phyloP scores from a whole-genome alignment of 2,888 invertebrate species.

The Clostera curtula region DNA sequence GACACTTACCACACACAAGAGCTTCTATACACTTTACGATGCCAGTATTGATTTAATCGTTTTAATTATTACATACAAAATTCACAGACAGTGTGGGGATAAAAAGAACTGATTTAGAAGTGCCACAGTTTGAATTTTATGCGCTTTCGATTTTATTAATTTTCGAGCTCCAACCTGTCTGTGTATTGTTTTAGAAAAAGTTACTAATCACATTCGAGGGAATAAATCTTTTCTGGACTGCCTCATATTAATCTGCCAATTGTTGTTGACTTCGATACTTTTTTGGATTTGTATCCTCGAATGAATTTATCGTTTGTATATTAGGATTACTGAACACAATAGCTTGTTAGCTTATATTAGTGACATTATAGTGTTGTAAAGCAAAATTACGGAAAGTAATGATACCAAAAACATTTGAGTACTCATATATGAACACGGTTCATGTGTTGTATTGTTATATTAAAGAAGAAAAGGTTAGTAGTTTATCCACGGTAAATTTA shows the following conservation, averaged over 20 bases:
- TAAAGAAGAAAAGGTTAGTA: constrained; percentile 55
- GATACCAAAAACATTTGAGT: constrained; percentile 33
- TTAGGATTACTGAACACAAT: constrained; percentile 45
- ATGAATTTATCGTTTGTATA: constrained; percentile 29
- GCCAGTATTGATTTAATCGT: constrained; percentile 32
- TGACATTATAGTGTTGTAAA: constrained; percentile 70
- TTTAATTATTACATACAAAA: constrained; percentile 11
- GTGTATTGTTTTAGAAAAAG: constrained; percentile 19
- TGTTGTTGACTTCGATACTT: constrained; percentile 21
- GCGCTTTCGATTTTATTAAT: constrained; percentile 38
- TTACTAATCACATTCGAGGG: constrained; percentile 22
- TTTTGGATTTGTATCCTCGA: constrained; percentile 10
- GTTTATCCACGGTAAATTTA: constrained; percentile 66
- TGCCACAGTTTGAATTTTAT: constrained; percentile 47
- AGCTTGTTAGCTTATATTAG: constrained; percentile 69
- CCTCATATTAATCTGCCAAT: constrained; percentile 18
- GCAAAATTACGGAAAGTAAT: constrained; percentile 54
- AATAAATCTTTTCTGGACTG: constrained; percentile 13
- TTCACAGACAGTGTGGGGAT: constrained; percentile 32
- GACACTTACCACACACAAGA: constrained; percentile 65
- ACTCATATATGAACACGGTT: constrained; percentile 55
- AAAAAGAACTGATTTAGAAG: constrained; percentile 58
- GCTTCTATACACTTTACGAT: constrained; percentile 49
- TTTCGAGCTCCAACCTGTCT: constrained; percentile 30
- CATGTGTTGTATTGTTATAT: constrained; percentile 71